Evolutionary conservation across 2,888 invertebrate genomes (phyloP), one percentile per base, ranked within the genome.

Genomic region (Leptarthrus brevirostris): DNA sequence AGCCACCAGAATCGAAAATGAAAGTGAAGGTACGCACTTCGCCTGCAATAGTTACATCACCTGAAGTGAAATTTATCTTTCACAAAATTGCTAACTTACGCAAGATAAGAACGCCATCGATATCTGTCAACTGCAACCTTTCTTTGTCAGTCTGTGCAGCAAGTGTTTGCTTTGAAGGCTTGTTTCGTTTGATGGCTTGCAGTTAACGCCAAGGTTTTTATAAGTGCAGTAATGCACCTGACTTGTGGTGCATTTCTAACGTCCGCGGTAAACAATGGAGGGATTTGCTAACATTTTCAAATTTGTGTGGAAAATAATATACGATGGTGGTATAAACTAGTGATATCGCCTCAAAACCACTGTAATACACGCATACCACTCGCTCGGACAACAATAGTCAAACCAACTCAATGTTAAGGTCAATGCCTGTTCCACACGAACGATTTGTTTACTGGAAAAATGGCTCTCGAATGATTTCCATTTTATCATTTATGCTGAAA

Each of bases 351-450:
- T 34, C 40, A 66, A 47, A 66, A 47, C 47, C 47, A 26, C 64
- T 66, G n/a, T 24, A 24, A 24, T 5, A 34, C 64, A 66, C 47
- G 64, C 64, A 66, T 40, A 44, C 26, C 6, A 26, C 47, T 47
- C 47, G 34, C 69, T 14, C 34, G 49, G 34, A 49, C 52, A 34
- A 69, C 34, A 56, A 58, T 47, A 56, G 54, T n/a, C n/a, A n/a
- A n/a, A n/a, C 18, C 30, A 26, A 16, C 18, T 69, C 72, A 72
- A 72, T 72, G 72, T 72, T 56, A 72, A 72, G 72, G 56, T 72
- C 72, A 72, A 26, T 72, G 72, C 56, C 54, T 72, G 72, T 72
- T 72, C 72, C 56, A 24, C 40, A 12, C 40, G 26, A 72, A 18
- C 18, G 56, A 72, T 30, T 72, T 44, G 53, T 26, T 24, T 40